phyloP scores from a whole-genome alignment of 2,888 invertebrate species.

The Stenchaetothrips biformis region DNA sequence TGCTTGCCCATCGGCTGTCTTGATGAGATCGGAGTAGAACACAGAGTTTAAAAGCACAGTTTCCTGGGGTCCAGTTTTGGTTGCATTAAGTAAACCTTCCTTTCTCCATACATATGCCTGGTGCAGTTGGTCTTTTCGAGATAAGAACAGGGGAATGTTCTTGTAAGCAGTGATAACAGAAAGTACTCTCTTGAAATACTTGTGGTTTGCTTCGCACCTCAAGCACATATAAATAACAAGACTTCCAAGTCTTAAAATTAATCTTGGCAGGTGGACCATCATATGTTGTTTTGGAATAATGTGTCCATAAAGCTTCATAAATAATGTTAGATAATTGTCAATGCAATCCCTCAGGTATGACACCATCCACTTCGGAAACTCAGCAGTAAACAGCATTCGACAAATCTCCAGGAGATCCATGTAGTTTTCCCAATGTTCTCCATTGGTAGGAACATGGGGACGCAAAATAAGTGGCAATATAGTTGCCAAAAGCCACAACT shows the following conservation, averaged over 20 bases:
- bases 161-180: background rate
- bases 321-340: no score
- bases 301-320: no score
- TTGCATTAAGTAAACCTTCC: background rate
- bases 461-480: background rate
- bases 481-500: background rate
- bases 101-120: constrained; percentile 9
- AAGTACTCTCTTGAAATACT: constrained; percentile 6
- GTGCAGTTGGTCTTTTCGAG: background rate
- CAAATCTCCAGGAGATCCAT: constrained; percentile 1
- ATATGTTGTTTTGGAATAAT: no score
- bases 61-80: background rate
- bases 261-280: background rate
- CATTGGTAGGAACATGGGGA: background rate
- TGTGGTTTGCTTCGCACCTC: constrained; percentile 15
- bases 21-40: background rate
- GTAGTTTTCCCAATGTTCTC: constrained; percentile 2
- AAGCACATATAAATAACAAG: background rate
- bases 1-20: background rate
- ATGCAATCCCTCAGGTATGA: no score
- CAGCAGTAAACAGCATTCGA: background rate
- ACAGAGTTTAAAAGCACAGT: background rate
- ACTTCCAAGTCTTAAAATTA: background rate
- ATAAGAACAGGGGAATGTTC: background rate
- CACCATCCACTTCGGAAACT: background rate